Conservation (phyloP, 2,797 vertebrate genomes). For the Mormyrops boulengeri region DNA sequence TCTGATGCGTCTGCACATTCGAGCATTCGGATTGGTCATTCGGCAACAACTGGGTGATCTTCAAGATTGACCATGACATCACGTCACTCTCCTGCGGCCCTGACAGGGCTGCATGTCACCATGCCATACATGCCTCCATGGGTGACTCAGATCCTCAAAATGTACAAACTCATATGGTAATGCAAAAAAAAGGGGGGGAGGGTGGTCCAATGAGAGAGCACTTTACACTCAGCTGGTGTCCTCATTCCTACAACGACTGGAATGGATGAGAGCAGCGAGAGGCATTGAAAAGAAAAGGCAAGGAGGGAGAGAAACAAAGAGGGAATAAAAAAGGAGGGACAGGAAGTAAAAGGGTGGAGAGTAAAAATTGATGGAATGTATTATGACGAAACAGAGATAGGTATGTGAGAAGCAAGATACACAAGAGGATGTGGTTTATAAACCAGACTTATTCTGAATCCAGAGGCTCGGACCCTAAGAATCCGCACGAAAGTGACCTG, state of each 20-base stretch:
- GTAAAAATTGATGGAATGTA: background rate
- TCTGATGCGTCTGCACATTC: background rate
- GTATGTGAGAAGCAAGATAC: background rate
- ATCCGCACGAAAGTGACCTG: background rate
- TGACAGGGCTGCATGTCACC: background rate
- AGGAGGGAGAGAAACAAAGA: background rate
- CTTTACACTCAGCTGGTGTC: background rate
- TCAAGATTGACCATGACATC: background rate
- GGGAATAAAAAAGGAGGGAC: background rate
- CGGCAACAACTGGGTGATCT: background rate
- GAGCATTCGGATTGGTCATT: background rate
- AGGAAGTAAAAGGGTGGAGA: background rate
- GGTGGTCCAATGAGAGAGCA: background rate
- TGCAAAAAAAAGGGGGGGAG: background rate
- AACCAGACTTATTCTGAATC: background rate
- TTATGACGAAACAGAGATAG: background rate
- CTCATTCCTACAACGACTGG: background rate
- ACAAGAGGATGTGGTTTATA: background rate
- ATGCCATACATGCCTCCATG: background rate
- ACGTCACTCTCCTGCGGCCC: background rate
- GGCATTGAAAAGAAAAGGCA: background rate
- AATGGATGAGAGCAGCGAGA: background rate
- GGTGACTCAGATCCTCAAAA: background rate
- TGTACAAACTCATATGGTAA: background rate
- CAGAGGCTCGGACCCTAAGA: background rate